These are phyloP conservation scores for Villa cingulata DNA, from an alignment of 2,888 invertebrate species.

Conservation along the genomic window DNA sequence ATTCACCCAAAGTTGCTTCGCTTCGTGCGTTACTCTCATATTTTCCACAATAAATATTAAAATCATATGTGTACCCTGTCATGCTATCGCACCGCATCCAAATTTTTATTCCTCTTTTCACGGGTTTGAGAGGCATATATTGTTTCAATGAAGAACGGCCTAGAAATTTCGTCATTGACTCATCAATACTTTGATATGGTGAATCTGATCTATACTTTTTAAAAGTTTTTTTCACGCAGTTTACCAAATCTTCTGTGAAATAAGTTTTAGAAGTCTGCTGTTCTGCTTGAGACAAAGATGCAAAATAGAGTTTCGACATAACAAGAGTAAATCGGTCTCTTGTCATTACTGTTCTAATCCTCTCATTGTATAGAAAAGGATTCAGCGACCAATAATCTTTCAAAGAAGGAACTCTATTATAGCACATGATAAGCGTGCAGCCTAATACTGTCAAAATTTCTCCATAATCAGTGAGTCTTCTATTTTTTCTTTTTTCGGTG, in stretches of 20 bases:
- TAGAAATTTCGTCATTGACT: conserved; percentile 14
- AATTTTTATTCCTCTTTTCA: conserved; percentile 11
- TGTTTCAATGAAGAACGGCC: conserved; percentile 10
- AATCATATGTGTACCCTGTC: conserved; percentile 4
- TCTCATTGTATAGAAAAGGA: conserved; percentile 1
- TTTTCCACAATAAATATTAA: too few species aligned
- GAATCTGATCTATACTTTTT: conserved; percentile 3
- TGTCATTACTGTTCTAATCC: conserved; percentile 5
- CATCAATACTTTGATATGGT: conserved; percentile 11
- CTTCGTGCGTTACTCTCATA: too few species aligned
- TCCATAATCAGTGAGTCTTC: conserved; percentile 3
- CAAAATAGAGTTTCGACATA: neutral
- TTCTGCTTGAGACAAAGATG: neutral
- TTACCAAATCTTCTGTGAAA: too few species aligned
- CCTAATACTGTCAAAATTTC: conserved; percentile 5
- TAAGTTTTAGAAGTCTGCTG: too few species aligned
- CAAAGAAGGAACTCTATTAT: neutral
- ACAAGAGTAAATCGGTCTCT: neutral
- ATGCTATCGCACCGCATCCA: conserved; percentile 3
- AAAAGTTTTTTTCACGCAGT: too few species aligned
- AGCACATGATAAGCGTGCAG: conserved; percentile 3
- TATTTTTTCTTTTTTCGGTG: conserved; percentile 1
- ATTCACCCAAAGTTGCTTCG: too few species aligned
- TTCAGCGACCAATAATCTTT: conserved; percentile 1
- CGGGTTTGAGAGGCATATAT: conserved; percentile 12